Evolutionary conservation across 2,797 vertebrate genomes (phyloP).

Genomic region (Halcyon smyrnensis): DNA sequence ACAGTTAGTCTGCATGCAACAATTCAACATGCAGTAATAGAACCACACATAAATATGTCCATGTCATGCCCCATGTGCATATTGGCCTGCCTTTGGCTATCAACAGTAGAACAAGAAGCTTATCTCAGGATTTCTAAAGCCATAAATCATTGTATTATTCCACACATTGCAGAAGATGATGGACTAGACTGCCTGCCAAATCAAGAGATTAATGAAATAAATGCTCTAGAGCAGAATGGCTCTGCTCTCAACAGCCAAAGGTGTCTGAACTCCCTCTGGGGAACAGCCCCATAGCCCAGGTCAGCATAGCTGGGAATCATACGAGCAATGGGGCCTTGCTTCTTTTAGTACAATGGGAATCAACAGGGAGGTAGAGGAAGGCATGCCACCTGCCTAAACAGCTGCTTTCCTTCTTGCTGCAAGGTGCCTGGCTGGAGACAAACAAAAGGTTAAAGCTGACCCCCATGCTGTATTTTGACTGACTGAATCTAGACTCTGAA

Average conservation of each 20-base stretch:
- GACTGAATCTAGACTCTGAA: not conserved
- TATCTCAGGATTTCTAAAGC: not conserved
- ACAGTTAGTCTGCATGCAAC: not conserved
- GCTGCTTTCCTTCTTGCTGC: not conserved
- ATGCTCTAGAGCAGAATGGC: not conserved
- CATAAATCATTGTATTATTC: not conserved
- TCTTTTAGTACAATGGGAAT: not conserved
- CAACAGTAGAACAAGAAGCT: not conserved
- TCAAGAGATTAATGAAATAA: not conserved
- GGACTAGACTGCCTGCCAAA: not conserved
- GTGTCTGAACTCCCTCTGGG: not conserved
- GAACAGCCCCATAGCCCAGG: fast-evolving
- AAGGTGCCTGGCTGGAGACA: not conserved
- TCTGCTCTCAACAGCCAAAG: not conserved
- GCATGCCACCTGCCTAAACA: not conserved
- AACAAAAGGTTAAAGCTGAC: not conserved
- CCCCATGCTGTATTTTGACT: not conserved
- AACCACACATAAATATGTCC: not conserved
- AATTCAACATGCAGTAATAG: not conserved
- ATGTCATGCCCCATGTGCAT: not conserved
- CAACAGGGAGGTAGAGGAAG: not conserved
- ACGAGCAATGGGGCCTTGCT: not conserved
- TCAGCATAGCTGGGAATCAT: not conserved
- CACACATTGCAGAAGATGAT: not conserved
- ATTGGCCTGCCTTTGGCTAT: not conserved